A percentile compares a stretch with the other conserved stretches of the same genome.
Conservation (phyloP, 2,113 vertebrate species). For the Fregata magnificens region DNA sequence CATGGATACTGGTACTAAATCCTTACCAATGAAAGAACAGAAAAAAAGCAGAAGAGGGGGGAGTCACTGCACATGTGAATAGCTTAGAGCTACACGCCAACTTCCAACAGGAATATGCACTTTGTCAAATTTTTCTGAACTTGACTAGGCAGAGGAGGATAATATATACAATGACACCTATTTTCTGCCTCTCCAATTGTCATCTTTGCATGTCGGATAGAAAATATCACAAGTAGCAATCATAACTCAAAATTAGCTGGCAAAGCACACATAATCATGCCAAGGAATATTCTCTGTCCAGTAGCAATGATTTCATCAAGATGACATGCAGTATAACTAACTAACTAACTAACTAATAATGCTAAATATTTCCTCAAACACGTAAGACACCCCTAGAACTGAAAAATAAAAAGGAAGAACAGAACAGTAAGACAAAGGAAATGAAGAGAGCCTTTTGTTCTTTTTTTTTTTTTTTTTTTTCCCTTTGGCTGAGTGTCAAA, state of each 20-base stretch:
- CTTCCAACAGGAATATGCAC: neutral
- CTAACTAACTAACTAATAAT: neutral
- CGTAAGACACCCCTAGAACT: neutral
- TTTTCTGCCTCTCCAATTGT: neutral
- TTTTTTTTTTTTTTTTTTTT: neutral
- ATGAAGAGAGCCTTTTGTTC: neutral
- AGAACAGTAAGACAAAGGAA: neutral
- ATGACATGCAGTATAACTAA: neutral
- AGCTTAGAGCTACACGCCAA: fast-evolving
- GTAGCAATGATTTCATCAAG: neutral
- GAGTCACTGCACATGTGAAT: neutral
- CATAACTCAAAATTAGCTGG: neutral
- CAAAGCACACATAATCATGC: neutral
- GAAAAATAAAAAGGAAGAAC: neutral
- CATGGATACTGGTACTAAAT: neutral
- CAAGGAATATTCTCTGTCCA: neutral
- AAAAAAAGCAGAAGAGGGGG: neutral
- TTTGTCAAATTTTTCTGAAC: neutral
- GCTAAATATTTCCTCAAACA: neutral
- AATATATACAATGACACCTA: neutral
- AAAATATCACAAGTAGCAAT: neutral
- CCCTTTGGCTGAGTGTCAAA: neutral
- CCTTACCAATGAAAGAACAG: neutral
- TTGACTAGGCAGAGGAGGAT: neutral
- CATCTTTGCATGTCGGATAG: neutral